These are phyloP conservation scores for Lochmaea capreae DNA, from an alignment of 2,888 invertebrate genomes.

Conservation along the genomic window DNA sequence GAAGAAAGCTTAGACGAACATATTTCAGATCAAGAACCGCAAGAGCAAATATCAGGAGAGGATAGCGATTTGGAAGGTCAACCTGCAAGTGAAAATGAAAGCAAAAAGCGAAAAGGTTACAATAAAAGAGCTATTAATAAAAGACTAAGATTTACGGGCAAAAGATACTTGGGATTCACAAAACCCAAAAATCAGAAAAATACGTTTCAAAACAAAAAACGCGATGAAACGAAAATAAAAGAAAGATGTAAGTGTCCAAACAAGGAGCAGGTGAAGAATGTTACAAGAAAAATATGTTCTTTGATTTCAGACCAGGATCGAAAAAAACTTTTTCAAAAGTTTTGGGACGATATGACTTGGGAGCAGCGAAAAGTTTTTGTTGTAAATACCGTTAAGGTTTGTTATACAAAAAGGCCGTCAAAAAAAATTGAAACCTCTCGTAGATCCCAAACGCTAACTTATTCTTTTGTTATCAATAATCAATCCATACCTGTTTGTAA, in stretches of 20 bases:
- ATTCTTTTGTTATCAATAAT: conserved; percentile 18
- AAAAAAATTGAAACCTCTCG: conserved; percentile 20
- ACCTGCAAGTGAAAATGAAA: conserved; percentile 8
- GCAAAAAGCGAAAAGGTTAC: conserved; percentile 24
- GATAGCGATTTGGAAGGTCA: not conserved
- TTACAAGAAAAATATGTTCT: no score
- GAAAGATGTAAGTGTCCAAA: conserved; percentile 21
- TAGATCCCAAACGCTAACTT: conserved; percentile 16
- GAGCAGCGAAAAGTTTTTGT: not conserved
- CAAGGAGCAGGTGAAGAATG: no score
- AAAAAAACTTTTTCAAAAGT: not conserved
- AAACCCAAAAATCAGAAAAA: conserved; percentile 24
- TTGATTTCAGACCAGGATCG: not conserved
- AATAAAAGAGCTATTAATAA: conserved; percentile 30
- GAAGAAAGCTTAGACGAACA: no score
- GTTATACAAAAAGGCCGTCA: conserved; percentile 16
- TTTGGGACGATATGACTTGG: not conserved
- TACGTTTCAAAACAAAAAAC: conserved; percentile 19
- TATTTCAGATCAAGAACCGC: no score
- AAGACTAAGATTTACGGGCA: conserved; percentile 23
- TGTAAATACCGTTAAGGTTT: conserved; percentile 20
- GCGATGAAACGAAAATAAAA: conserved; percentile 21
- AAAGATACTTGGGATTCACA: conserved; percentile 28
- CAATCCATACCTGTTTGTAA: conserved; percentile 10
- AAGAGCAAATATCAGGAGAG: no score